Evolutionary conservation across 2,113 vertebrate species (phyloP).

Genomic region (Petaurus breviceps): DNA sequence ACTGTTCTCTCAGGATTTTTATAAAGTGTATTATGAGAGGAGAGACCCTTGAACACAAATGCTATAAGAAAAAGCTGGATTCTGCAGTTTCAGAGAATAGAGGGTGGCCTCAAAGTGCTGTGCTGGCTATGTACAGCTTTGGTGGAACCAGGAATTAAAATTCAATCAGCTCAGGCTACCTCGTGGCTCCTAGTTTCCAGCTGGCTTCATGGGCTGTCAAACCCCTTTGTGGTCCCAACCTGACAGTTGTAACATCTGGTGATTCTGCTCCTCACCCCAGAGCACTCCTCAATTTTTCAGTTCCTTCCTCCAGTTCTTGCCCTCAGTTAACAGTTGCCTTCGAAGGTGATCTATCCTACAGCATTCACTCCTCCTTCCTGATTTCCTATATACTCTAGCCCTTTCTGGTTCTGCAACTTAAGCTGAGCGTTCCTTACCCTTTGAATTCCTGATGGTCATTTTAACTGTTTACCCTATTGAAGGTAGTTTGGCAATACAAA

Average conservation of each 20-base stretch:
- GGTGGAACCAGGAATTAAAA: slow-evolving; percentile 50
- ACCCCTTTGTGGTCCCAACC: slow-evolving; percentile 19
- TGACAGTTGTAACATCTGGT: neutral
- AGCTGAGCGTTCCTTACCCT: neutral
- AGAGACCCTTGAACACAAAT: slow-evolving; percentile 34
- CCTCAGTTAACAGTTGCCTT: neutral
- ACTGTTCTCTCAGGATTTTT: slow-evolving; percentile 4
- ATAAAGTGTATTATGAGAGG: slow-evolving; percentile 1
- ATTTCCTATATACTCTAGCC: neutral
- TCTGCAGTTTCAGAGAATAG: slow-evolving; percentile 4
- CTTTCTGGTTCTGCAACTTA: neutral
- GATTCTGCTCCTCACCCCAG: neutral
- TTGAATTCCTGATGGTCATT: neutral
- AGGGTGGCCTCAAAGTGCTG: slow-evolving; percentile 16
- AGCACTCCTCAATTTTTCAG: neutral
- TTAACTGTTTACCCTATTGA: neutral
- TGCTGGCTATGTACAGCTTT: slow-evolving; percentile 3
- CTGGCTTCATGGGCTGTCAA: neutral
- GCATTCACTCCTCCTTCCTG: neutral
- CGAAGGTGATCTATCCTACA: neutral
- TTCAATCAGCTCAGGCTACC: neutral
- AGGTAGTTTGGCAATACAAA: neutral
- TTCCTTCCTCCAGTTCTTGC: neutral
- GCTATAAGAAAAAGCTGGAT: slow-evolving; percentile 10
- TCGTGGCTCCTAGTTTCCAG: neutral